Evolutionary conservation across 2,113 vertebrate species (phyloP).

Genomic region (Apaloderma vittatum): DNA sequence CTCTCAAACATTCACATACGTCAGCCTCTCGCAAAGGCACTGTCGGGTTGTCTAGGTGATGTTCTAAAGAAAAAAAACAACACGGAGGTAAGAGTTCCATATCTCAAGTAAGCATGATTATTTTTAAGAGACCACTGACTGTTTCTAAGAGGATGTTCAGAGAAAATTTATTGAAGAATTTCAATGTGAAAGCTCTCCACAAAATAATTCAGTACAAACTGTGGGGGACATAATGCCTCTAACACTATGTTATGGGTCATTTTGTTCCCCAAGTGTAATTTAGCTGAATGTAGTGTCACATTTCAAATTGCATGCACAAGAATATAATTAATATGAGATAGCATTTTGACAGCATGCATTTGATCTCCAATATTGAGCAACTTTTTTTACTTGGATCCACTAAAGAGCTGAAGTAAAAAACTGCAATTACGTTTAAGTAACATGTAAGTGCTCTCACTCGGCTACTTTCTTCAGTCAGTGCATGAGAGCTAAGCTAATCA

Average conservation of each 20-base stretch:
- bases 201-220: neutral
- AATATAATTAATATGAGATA: neutral
- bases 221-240: neutral
- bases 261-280: neutral
- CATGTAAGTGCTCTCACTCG: neutral
- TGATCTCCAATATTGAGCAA: neutral
- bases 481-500: neutral
- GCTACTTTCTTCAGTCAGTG: neutral
- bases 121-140: neutral
- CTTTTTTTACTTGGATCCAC: neutral
- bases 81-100: neutral
- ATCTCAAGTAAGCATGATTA: neutral
- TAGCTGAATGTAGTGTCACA: neutral
- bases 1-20: neutral
- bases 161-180: neutral
- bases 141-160: neutral
- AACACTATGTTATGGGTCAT: neutral
- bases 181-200: neutral
- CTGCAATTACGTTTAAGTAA: neutral
- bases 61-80: neutral
- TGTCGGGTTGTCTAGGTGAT: slow-evolving; percentile 13
- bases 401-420: neutral
- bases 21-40: neutral
- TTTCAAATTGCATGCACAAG: neutral
- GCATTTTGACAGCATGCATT: neutral